A percentile compares a stretch with the other conserved stretches of the same genome.
Evolutionary conservation across 2,797 vertebrate genomes (phyloP).

Genomic region (Phalloptychus januarius): DNA sequence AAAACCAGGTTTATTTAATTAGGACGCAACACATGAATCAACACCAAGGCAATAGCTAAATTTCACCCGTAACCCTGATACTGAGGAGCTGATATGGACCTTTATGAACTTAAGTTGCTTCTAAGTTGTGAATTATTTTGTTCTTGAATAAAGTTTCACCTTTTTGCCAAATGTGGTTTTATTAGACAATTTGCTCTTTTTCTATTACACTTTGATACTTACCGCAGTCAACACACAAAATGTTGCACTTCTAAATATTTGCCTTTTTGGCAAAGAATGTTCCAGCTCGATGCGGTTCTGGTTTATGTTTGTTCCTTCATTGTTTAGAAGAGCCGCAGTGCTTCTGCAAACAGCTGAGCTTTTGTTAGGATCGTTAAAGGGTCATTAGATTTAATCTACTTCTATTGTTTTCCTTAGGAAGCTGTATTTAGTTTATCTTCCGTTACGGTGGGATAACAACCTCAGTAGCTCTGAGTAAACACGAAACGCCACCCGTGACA

Average conservation of each 20-base stretch:
- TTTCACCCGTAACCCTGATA: not conserved
- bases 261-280: not conserved
- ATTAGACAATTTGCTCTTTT: not conserved
- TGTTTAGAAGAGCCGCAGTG: constrained; percentile 24
- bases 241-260: constrained; percentile 18
- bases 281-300: not conserved
- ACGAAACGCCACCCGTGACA: not conserved
- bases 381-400: constrained; percentile 13
- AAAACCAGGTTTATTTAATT: not conserved
- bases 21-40: not conserved
- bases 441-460: not conserved
- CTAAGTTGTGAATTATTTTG: not conserved
- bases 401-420: constrained; percentile 8
- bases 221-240: constrained; percentile 17
- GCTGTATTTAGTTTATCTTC: constrained; percentile 3
- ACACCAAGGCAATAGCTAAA: not conserved
- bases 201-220: not conserved
- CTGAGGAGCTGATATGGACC: not conserved
- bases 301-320: constrained; percentile 22
- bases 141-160: not conserved
- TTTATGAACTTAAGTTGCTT: not conserved
- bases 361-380: constrained; percentile 36
- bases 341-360: not conserved
- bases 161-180: not conserved
- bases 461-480: not conserved